These are phyloP conservation scores for Graptemys geographica DNA, from an alignment of 2,797 vertebrate genomes.

Conservation along the genomic window DNA sequence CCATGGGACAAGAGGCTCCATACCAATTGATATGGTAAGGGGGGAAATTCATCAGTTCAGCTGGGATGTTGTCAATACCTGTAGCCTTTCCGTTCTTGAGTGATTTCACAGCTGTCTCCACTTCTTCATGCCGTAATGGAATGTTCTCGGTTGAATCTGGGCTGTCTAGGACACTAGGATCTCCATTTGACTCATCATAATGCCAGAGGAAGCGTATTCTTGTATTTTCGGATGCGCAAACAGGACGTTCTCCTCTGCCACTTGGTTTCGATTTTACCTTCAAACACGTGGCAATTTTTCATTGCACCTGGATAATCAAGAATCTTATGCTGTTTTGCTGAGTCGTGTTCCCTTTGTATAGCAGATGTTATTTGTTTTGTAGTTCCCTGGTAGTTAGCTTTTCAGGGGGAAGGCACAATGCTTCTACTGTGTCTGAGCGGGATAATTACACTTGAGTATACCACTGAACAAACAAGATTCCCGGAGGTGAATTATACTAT, in stretches of 20 bases:
- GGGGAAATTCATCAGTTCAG: background rate
- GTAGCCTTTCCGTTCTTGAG: too few relatives aligned
- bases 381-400: constrained; percentile 38
- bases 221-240: constrained; percentile 46
- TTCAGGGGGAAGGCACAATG: constrained; percentile 33
- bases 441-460: background rate
- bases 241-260: constrained; percentile 11
- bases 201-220: background rate
- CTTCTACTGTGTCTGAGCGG: constrained; percentile 10
- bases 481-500: background rate
- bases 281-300: background rate
- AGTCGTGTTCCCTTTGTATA: constrained; percentile 55
- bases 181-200: background rate
- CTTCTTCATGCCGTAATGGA: too few relatives aligned
- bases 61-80: too few relatives aligned
- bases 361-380: constrained; percentile 42
- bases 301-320: constrained; percentile 23
- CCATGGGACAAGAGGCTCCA: background rate
- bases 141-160: too few relatives aligned
- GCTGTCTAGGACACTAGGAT: too few relatives aligned
- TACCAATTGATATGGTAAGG: background rate
- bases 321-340: constrained; percentile 38
- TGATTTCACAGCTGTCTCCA: too few relatives aligned
- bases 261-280: constrained; percentile 6
- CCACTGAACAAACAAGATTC: background rate